These are phyloP conservation scores for Podabrus alpinus DNA, from an alignment of 2,888 invertebrate genomes.

Conservation along the genomic window DNA sequence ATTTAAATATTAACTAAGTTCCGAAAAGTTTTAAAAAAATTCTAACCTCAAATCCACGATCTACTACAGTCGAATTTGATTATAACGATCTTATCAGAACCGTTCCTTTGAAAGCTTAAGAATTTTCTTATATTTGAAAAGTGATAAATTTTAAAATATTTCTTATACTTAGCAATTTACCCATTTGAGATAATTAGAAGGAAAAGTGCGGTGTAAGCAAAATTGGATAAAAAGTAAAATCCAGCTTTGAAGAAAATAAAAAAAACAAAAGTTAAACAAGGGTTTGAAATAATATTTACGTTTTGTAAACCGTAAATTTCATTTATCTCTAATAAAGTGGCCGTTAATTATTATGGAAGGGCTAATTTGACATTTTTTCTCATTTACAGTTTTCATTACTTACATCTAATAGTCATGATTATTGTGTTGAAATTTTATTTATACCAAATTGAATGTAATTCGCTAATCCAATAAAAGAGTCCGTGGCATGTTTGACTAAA, in stretches of 20 bases:
- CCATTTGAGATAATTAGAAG: too few relatives aligned
- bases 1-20: background rate
- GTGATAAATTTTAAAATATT: background rate
- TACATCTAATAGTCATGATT: background rate
- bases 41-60: background rate
- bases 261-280: background rate
- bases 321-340: background rate
- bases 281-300: background rate
- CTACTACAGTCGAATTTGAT: background rate
- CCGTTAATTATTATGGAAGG: background rate
- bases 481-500: constrained; percentile 18
- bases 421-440: constrained; percentile 4
- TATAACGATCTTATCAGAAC: background rate
- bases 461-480: constrained; percentile 20
- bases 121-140: background rate
- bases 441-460: constrained; percentile 12
- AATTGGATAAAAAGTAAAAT: background rate
- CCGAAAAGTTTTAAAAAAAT: background rate
- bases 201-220: background rate
- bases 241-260: background rate
- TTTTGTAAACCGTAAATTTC: background rate
- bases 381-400: background rate
- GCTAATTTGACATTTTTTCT: background rate
- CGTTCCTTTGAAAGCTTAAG: background rate
- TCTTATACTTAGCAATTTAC: background rate